Conservation (phyloP, 2,888 invertebrate species). For the Erpobdella octoculata region DNA sequence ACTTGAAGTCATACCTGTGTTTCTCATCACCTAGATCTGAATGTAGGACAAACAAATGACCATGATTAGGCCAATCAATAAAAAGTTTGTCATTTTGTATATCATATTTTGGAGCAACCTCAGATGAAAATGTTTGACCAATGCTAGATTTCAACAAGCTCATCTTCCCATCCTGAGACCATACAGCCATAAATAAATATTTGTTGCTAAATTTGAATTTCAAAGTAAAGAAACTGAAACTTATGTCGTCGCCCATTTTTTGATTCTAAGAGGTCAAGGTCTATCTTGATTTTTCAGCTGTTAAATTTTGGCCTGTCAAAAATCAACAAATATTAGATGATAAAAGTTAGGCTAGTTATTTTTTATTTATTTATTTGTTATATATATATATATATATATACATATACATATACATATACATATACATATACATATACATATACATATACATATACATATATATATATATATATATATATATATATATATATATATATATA, state of each 20-base stretch:
- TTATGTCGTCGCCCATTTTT: slow-evolving; percentile 15
- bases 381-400: no score
- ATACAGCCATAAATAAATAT: slow-evolving; percentile 8
- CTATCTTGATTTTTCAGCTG: no score
- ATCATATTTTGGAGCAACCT: not conserved
- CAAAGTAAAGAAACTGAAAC: slow-evolving; percentile 13
- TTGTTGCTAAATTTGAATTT: slow-evolving; percentile 18
- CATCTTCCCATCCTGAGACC: slow-evolving; percentile 9
- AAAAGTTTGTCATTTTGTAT: slow-evolving; percentile 4
- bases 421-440: no score
- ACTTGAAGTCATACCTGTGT: slow-evolving; percentile 27
- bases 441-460: no score
- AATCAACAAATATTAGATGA: no score
- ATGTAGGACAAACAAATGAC: slow-evolving; percentile 20
- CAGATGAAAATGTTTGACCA: slow-evolving; percentile 4
- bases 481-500: no score
- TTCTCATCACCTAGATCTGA: slow-evolving; percentile 7
- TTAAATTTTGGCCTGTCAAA: no score
- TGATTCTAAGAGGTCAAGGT: no score
- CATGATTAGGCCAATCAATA: slow-evolving; percentile 7
- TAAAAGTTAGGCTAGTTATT: no score
- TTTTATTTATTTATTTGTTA: no score
- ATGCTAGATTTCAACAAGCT: slow-evolving; percentile 2
- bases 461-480: no score
- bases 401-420: no score